Evolutionary conservation across 2,797 vertebrate species (phyloP).

Genomic region (Melanotaenia nigrans): DNA sequence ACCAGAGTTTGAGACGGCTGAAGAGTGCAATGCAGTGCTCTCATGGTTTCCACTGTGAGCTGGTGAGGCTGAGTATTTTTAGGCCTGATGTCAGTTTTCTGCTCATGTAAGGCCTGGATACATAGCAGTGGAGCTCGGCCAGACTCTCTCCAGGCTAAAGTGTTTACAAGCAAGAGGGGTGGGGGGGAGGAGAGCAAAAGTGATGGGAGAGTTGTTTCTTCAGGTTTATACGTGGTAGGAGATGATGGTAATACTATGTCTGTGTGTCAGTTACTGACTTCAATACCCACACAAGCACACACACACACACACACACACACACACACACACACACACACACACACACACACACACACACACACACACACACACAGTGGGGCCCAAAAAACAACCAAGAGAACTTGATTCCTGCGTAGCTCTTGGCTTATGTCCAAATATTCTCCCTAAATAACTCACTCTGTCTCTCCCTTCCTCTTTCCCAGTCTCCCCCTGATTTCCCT

Average conservation of each 20-base stretch:
- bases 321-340: slow-evolving; percentile 9
- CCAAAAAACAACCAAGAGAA: slow-evolving; percentile 72
- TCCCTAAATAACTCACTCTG: slow-evolving; percentile 79
- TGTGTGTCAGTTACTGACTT: slow-evolving; percentile 58
- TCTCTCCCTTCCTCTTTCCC: slow-evolving; percentile 63
- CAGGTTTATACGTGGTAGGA: slow-evolving; percentile 48
- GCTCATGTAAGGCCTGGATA: slow-evolving; percentile 82
- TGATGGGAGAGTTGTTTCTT: slow-evolving; percentile 32
- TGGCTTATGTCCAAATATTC: slow-evolving; percentile 77
- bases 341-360: slow-evolving; percentile 1
- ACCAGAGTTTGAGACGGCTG: slow-evolving; percentile 53
- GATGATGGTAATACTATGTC: slow-evolving; percentile 34
- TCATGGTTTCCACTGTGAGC: slow-evolving; percentile 82
- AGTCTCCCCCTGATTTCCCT: slow-evolving; percentile 68
- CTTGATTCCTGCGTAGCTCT: slow-evolving; percentile 71
- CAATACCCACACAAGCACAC: slow-evolving; percentile 18
- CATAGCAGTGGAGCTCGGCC: slow-evolving; percentile 73
- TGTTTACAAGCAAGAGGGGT: slow-evolving; percentile 59
- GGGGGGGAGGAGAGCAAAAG: slow-evolving; percentile 22
- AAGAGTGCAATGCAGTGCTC: slow-evolving; percentile 78
- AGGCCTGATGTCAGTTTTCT: slow-evolving; percentile 82
- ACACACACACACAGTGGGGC: slow-evolving; percentile 7
- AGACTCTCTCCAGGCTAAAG: slow-evolving; percentile 59
- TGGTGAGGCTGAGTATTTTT: slow-evolving; percentile 85
- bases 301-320: slow-evolving; percentile 10